These are phyloP conservation scores for Aspidiotus rigidus DNA, from an alignment of 2,888 invertebrate genomes.

Conservation along the genomic window DNA sequence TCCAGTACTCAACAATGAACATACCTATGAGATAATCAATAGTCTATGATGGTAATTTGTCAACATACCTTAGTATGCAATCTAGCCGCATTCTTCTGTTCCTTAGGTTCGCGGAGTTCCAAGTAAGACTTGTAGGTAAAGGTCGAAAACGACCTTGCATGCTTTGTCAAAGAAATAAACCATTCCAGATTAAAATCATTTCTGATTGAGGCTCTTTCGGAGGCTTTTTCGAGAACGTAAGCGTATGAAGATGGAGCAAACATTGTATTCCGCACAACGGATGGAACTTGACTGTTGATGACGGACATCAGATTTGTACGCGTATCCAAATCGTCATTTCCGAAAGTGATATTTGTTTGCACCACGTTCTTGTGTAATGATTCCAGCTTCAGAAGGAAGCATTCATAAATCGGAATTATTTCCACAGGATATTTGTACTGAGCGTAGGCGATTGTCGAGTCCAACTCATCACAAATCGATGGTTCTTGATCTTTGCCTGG, in stretches of 20 bases:
- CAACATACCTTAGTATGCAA: too few species aligned
- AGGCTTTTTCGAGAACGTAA: neutral
- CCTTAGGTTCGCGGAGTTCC: neutral
- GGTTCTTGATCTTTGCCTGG: neutral
- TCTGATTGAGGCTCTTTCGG: neutral
- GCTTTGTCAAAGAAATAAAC: conserved; percentile 12
- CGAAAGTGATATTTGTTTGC: neutral
- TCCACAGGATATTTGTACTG: conserved; percentile 5
- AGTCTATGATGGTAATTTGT: too few species aligned
- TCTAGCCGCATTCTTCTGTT: too few species aligned
- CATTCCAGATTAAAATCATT: conserved; percentile 3
- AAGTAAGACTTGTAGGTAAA: conserved; percentile 17
- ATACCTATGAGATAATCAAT: too few species aligned
- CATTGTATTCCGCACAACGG: neutral
- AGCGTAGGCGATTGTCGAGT: neutral
- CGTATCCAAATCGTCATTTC: neutral
- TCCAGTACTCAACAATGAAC: too few species aligned
- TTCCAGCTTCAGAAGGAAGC: conserved; percentile 17
- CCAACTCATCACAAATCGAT: neutral
- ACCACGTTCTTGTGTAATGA: conserved; percentile 14
- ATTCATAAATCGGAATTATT: conserved; percentile 21
- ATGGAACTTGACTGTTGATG: neutral
- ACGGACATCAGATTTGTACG: neutral
- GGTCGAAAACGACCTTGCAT: conserved; percentile 15
- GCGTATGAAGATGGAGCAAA: conserved; percentile 5